These are phyloP conservation scores for Notolabrus celidotus DNA, from an alignment of 2,797 vertebrate genomes.

Conservation along the genomic window DNA sequence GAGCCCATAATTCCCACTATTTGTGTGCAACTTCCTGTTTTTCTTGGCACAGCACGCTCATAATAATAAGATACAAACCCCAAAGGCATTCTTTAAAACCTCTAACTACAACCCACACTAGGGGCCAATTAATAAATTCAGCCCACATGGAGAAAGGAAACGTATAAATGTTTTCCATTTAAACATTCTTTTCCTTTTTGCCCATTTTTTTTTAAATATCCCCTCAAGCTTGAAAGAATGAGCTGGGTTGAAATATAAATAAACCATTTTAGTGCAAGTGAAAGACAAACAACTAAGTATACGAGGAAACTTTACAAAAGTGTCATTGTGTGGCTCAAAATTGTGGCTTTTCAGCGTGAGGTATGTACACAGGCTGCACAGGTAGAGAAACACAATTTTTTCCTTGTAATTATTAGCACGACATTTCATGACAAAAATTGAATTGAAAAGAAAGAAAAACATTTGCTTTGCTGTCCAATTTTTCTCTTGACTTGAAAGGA, in stretches of 20 bases:
- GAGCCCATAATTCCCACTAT: slow-evolving; percentile 12
- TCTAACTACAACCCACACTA: slow-evolving; percentile 15
- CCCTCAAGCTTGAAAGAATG: slow-evolving; percentile 1
- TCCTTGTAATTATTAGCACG: slow-evolving; percentile 18
- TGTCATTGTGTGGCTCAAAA: background rate
- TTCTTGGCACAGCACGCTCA: background rate
- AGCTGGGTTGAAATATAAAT: slow-evolving; percentile 14
- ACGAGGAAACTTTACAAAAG: background rate
- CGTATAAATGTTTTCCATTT: slow-evolving; percentile 20
- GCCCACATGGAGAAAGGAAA: slow-evolving; percentile 12
- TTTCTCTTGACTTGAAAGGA: slow-evolving; percentile 43
- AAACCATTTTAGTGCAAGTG: slow-evolving; percentile 4
- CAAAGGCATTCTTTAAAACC: slow-evolving; percentile 17
- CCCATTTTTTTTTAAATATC: slow-evolving; percentile 6
- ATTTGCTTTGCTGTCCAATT: slow-evolving; percentile 31
- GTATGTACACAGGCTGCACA: background rate
- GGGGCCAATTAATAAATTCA: slow-evolving; percentile 26
- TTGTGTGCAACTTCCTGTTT: slow-evolving; percentile 34
- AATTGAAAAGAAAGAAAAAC: slow-evolving; percentile 34
- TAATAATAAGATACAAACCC: slow-evolving; percentile 31
- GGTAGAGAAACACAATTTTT: background rate
- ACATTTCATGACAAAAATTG: slow-evolving; percentile 20
- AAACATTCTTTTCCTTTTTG: background rate
- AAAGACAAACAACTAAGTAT: slow-evolving; percentile 2
- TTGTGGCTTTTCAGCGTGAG: background rate